Evolutionary conservation across 2,888 invertebrate genomes (phyloP).

Genomic region (Scaptomyza caliginosa): DNA sequence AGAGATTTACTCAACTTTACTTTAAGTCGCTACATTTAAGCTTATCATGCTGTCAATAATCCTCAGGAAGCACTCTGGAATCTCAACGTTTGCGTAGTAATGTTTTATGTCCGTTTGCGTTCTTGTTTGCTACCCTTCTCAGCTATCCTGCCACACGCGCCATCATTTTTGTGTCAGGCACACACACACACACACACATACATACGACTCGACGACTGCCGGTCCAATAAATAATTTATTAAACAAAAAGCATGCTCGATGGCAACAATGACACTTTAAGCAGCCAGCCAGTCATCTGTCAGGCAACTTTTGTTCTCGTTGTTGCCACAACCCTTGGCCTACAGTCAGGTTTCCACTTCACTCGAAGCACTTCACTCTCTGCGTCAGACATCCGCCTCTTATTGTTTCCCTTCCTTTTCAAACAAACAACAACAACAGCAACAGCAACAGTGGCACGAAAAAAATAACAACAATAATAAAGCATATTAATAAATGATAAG

Average conservation of each 20-base stretch:
- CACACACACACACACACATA: constrained; percentile 30
- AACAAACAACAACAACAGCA: constrained; percentile 3
- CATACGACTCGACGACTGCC: constrained; percentile 14
- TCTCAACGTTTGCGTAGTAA: constrained; percentile 8
- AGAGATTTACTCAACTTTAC: constrained; percentile 5
- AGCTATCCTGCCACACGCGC: constrained; percentile 41
- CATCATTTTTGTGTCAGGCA: constrained; percentile 47
- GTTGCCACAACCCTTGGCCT: constrained; percentile 32
- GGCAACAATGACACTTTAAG: constrained; percentile 76
- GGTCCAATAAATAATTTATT: constrained; percentile 71
- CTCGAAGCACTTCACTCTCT: constrained; percentile 19
- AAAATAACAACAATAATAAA: constrained; percentile 65
- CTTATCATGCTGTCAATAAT: constrained; percentile 31
- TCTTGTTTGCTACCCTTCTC: constrained; percentile 5
- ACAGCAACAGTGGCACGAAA: too few species aligned
- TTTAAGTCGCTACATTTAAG: constrained; percentile 6
- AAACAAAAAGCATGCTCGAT: constrained; percentile 73
- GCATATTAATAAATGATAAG: constrained; percentile 73
- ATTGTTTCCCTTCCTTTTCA: constrained; percentile 20
- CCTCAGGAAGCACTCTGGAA: constrained; percentile 30
- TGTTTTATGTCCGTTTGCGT: constrained; percentile 1
- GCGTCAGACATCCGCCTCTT: constrained; percentile 47
- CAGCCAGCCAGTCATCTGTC: constrained; percentile 33
- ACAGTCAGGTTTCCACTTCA: constrained; percentile 34
- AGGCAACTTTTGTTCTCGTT: constrained; percentile 3